Evolutionary conservation across 2,113 vertebrate species (phyloP), one percentile per base, ranked within the genome.

Genomic region (Bos indicus): DNA sequence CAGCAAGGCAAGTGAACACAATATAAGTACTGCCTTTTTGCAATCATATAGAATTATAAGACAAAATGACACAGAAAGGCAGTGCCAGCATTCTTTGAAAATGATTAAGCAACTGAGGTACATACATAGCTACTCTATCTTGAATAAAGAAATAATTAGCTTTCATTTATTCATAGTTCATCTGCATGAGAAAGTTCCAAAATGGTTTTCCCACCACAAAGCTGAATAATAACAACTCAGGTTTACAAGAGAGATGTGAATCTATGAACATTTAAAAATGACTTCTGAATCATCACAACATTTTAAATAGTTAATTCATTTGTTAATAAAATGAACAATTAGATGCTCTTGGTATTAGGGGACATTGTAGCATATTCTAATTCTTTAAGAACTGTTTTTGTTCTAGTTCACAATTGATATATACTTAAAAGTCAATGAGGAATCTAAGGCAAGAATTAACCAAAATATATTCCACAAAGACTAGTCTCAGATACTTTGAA

Each of bases 341-440:
- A 54, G 91, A 78, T 95, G 30, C 3, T 89, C 89, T 88, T 54
- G 25, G 19, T 28, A 36, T 33, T 46, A 21, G 71, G 48, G 28
- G 43, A 2, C 14, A 62, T 67, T 87, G 87, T 83, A 57, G 52
- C 11, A 56, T 62, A 48, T 87, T 67, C 21, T 88, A 40, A 77
- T 54, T 71, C 30, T 97, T 95, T 54, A 96, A 74, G 43, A 88
- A 78, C 77, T 43, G 16, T 43, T 30, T 83, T 96, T 96, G 8
- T 30, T 95, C 43, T 84, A 86, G n/a, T 54, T 95, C n/a, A 80
- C 71, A 77, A 52, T 51, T 46, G 60, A 57, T n/a, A 56, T 80
- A 85, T 16, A 57, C 1, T 96, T 87, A 86, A 86, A 74, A 95
- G 83, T 7, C 46, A 91, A 46, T 5, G 26, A 92, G 12, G 28